Evolutionary conservation across 2,113 vertebrate species (phyloP).

Genomic region (human (Homo sapiens)): GRCh38 chr14:47438001-47438500

Average conservation of each 20-base stretch:
- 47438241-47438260: not conserved
- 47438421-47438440: not conserved
- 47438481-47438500: not conserved
- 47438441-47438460: too few species aligned
- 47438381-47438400: not conserved
- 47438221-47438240: not conserved
- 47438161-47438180: not conserved
- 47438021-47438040: not conserved
- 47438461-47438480: not conserved
- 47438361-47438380: not conserved
- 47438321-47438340: not conserved
- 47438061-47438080: not conserved
- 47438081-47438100: not conserved
- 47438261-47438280: not conserved
- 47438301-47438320: not conserved
- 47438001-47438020: not conserved
- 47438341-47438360: not conserved
- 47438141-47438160: not conserved
- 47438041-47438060: not conserved
- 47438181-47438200: not conserved
- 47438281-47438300: not conserved
- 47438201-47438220: not conserved
- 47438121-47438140: not conserved
- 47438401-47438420: not conserved
- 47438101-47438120: not conserved